Conservation (phyloP, 1,140 invertebrate species). For the Caerostris extrusa region DNA sequence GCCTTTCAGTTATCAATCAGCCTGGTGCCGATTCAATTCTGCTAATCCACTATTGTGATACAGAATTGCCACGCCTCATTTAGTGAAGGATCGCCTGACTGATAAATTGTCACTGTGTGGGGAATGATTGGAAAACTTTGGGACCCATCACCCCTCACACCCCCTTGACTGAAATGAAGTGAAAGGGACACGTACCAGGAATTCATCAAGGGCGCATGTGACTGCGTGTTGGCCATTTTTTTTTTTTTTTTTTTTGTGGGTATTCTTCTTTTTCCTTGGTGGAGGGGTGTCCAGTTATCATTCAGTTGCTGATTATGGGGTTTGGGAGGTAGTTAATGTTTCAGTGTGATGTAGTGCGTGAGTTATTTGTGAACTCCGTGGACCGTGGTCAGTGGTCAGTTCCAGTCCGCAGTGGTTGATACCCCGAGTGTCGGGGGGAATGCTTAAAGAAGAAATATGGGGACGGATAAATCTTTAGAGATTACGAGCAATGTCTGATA, state of each 20-base stretch:
- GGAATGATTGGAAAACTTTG: conserved; percentile 9
- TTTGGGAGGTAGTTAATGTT: conserved; percentile 58
- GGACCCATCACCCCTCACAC: neutral
- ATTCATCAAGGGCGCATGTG: conserved; percentile 64
- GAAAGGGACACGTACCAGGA: conserved; percentile 43
- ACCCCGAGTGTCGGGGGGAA: neutral
- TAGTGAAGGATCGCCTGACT: neutral
- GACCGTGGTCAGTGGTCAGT: neutral
- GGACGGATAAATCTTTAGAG: neutral
- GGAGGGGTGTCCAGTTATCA: neutral
- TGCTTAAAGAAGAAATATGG: neutral
- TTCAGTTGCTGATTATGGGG: conserved; percentile 46
- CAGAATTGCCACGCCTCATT: conserved; percentile 62
- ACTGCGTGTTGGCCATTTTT: conserved; percentile 19
- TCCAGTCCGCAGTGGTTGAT: neutral
- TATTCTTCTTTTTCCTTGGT: neutral
- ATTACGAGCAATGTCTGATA: neutral
- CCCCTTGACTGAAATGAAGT: neutral
- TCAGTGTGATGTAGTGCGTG: conserved; percentile 4
- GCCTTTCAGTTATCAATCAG: conserved; percentile 59
- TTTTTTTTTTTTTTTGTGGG: neutral
- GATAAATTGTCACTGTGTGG: conserved; percentile 63
- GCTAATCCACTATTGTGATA: conserved; percentile 69
- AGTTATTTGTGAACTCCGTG: conserved; percentile 38
- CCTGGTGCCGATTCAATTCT: conserved; percentile 55